Percentiles rank a stretch among this genome's conserved stretches.
Conservation (phyloP, 2,888 invertebrate species). For the Acronicta alni region DNA sequence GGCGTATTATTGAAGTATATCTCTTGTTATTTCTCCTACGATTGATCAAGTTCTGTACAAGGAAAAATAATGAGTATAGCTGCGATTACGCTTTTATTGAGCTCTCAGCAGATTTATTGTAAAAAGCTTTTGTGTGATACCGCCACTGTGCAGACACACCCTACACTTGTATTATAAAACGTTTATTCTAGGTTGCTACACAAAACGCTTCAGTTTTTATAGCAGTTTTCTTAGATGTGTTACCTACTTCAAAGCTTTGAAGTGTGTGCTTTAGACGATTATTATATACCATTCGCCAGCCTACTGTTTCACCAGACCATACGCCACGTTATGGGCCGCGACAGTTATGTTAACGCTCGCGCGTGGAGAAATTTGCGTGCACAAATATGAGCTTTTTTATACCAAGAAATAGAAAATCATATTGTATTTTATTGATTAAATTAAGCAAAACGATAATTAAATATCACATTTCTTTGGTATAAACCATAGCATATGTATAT, state of each 20-base stretch:
- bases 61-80: constrained; percentile 36
- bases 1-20: constrained; percentile 24
- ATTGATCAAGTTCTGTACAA: constrained; percentile 8
- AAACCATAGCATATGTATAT: constrained; percentile 48
- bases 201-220: constrained; percentile 61
- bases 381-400: constrained; percentile 23
- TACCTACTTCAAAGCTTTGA: constrained; percentile 60
- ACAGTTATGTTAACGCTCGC: constrained; percentile 7
- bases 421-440: not conserved
- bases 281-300: constrained; percentile 35
- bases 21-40: constrained; percentile 36
- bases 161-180: constrained; percentile 57
- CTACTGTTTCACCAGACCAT: constrained; percentile 35
- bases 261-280: constrained; percentile 56
- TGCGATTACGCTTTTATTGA: constrained; percentile 41
- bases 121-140: constrained; percentile 59
- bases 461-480: constrained; percentile 43
- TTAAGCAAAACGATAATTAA: constrained; percentile 44
- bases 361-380: constrained; percentile 39
- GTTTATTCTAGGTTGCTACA: constrained; percentile 59
- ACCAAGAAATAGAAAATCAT: constrained; percentile 11
- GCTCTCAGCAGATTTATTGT: constrained; percentile 57
- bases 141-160: constrained; percentile 47
- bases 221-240: constrained; percentile 60
- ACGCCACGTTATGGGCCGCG: constrained; percentile 10